A percentile compares a stretch with the other conserved stretches of the same genome.
Conservation (phyloP, 2,113 vertebrate species). For the Sminthopsis crassicaudata region DNA sequence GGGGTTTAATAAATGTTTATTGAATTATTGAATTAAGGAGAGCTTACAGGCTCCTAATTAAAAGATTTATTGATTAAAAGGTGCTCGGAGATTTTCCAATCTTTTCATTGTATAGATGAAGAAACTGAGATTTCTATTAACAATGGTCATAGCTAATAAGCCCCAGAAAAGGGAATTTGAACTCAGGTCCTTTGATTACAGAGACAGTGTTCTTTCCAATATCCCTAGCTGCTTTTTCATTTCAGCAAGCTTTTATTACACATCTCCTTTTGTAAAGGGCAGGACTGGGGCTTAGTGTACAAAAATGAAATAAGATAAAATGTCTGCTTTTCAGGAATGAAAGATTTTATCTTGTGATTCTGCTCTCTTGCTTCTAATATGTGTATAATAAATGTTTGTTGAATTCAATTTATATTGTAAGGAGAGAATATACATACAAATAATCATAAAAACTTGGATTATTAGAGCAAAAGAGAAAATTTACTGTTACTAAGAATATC, state of each 20-base stretch:
- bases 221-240: not conserved
- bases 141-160: not conserved
- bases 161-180: not conserved
- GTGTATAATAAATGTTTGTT: not conserved
- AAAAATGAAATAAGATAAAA: not conserved
- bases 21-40: not conserved
- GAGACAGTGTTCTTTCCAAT: not conserved
- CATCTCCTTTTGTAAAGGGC: not conserved
- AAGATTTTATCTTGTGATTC: not conserved
- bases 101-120: not conserved
- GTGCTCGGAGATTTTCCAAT: not conserved
- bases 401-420: not conserved
- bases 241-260: not conserved
- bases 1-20: not conserved
- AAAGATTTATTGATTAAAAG: not conserved
- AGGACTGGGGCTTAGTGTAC: not conserved
- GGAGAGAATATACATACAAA: not conserved
- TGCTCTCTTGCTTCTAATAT: not conserved
- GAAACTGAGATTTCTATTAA: not conserved
- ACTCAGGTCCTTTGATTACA: not conserved
- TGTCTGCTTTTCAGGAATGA: not conserved
- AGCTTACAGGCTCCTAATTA: not conserved
- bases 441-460: not conserved
- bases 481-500: not conserved
- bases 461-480: not conserved